A percentile compares a stretch with the other conserved stretches of the same genome.
These are phyloP conservation scores for Camponotus pennsylvanicus DNA, from an alignment of 1,140 invertebrate species.

Conservation along the genomic window DNA sequence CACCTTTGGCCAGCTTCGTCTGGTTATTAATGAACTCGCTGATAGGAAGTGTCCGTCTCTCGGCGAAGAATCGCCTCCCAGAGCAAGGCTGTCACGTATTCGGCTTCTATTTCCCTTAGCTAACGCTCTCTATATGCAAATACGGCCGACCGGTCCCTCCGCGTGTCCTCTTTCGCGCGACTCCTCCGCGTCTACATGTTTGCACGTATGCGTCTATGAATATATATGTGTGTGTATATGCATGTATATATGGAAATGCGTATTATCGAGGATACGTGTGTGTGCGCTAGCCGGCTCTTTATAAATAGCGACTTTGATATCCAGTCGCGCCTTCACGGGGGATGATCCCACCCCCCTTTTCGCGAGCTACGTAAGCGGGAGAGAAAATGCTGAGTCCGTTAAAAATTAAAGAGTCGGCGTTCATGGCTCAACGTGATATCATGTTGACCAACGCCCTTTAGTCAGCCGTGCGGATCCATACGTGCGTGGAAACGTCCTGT, in stretches of 20 bases:
- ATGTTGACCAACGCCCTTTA: slow-evolving; percentile 75
- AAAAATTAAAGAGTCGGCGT: slow-evolving; percentile 84
- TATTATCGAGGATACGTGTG: slow-evolving; percentile 72
- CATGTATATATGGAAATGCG: slow-evolving; percentile 68
- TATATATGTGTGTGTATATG: slow-evolving; percentile 53
- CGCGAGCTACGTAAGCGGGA: slow-evolving; percentile 47
- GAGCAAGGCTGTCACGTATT: slow-evolving; percentile 84
- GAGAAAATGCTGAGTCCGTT: slow-evolving; percentile 70
- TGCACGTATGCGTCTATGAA: slow-evolving; percentile 6
- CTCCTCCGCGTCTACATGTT: slow-evolving; percentile 43
- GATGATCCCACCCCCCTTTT: slow-evolving; percentile 67
- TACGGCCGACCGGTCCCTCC: slow-evolving; percentile 80
- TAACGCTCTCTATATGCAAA: slow-evolving; percentile 87
- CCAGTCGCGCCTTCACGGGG: slow-evolving; percentile 78
- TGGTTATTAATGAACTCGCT: slow-evolving; percentile 82
- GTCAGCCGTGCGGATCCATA: slow-evolving; percentile 65
- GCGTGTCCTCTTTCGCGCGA: slow-evolving; percentile 71
- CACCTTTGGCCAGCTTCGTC: slow-evolving; percentile 75
- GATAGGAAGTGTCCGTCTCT: slow-evolving; percentile 83
- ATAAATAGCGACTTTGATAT: slow-evolving; percentile 85
- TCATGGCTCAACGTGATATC: slow-evolving; percentile 61
- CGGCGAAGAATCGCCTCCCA: slow-evolving; percentile 81
- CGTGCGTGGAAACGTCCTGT: slow-evolving; percentile 61
- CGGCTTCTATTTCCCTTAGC: slow-evolving; percentile 86
- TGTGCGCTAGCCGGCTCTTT: slow-evolving; percentile 75